These are phyloP conservation scores for Perca schrenkii DNA, from an alignment of 2,113 vertebrate species.

Conservation along the genomic window DNA sequence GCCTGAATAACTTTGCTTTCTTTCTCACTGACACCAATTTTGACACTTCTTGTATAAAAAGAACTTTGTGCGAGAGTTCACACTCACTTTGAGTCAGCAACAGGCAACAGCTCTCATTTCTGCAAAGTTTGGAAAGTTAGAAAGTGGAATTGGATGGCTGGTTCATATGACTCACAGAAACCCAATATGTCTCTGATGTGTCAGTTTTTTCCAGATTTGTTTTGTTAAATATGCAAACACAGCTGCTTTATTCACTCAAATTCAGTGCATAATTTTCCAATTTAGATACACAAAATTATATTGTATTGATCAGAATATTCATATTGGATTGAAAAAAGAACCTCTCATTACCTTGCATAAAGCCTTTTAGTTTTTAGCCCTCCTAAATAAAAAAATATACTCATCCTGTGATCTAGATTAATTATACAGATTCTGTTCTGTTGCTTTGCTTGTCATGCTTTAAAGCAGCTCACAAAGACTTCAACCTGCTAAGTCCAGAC, in stretches of 20 bases:
- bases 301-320: background rate
- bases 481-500: slow-evolving; percentile 7
- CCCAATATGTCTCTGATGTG: background rate
- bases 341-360: slow-evolving; percentile 1
- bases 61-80: slow-evolving; percentile 31
- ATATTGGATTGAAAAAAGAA: background rate
- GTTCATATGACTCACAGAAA: background rate
- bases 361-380: slow-evolving; percentile 17
- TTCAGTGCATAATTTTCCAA: background rate
- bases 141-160: background rate
- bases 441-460: background rate
- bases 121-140: slow-evolving; percentile 16
- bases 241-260: background rate
- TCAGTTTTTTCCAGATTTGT: background rate
- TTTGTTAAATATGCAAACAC: slow-evolving; percentile 6
- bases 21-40: slow-evolving; percentile 5
- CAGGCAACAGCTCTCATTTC: slow-evolving; percentile 2
- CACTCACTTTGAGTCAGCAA: slow-evolving; percentile 33
- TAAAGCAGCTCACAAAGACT: background rate
- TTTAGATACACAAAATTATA: background rate
- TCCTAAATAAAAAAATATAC: slow-evolving; percentile 11
- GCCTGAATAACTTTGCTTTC: slow-evolving; percentile 22
- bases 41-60: slow-evolving; percentile 38
- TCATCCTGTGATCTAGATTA: background rate
- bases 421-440: slow-evolving; percentile 23